Percentiles rank a stretch among this genome's conserved stretches.
Conservation (phyloP, 2,888 invertebrate genomes). For the Pharmacophagus antenor region DNA sequence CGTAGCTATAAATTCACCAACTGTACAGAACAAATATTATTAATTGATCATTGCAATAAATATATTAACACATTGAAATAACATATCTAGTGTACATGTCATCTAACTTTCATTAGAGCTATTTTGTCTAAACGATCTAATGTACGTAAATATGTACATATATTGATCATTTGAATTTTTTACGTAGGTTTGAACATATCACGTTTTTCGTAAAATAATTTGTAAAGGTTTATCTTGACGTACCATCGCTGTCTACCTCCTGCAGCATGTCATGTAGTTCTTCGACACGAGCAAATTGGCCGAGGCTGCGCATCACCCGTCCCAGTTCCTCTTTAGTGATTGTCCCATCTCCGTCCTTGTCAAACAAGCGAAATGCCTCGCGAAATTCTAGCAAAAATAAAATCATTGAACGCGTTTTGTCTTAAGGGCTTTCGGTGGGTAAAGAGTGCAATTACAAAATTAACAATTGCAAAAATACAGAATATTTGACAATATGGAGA, state of each 20-base stretch:
- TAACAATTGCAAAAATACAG: no score
- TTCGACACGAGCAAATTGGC: constrained; percentile 92
- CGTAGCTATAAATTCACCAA: no score
- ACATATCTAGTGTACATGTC: not conserved
- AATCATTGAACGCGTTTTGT: not conserved
- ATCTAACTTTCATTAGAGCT: no score
- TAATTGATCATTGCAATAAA: not conserved
- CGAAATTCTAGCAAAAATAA: constrained; percentile 84
- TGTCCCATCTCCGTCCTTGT: constrained; percentile 93
- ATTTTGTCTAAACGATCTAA: no score
- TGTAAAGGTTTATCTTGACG: constrained; percentile 36
- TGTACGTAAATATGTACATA: no score
- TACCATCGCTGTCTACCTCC: constrained; percentile 90
- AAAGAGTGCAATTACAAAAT: no score
- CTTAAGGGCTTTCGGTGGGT: not conserved
- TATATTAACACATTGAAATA: not conserved
- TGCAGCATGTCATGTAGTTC: constrained; percentile 92
- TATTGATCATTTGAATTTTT: no score
- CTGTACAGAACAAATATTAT: not conserved
- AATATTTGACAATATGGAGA: no score
- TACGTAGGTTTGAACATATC: not conserved
- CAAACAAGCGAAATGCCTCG: constrained; percentile 92
- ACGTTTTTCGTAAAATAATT: not conserved
- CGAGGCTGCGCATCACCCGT: constrained; percentile 91
- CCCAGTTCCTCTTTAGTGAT: constrained; percentile 94